Conservation (phyloP, 2,888 invertebrate species). For the Agrochola lota region DNA sequence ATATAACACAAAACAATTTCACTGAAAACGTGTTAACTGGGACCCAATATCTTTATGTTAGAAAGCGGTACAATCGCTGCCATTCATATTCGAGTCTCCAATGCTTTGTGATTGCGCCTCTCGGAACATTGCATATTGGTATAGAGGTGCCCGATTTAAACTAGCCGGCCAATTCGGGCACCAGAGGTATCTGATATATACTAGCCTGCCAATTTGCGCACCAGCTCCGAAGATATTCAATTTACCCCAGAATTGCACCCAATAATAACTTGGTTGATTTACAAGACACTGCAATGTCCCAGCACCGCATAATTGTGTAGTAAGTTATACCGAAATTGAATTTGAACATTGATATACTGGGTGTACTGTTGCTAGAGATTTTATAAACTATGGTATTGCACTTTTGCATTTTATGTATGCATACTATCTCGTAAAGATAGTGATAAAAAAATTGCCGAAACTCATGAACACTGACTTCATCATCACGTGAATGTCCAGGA, state of each 20-base stretch:
- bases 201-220: conserved; percentile 23
- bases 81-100: conserved; percentile 2
- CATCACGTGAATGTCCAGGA: no score
- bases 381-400: neutral
- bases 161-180: neutral
- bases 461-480: no score
- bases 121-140: conserved; percentile 13
- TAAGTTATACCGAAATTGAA: conserved; percentile 14
- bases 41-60: conserved; percentile 11
- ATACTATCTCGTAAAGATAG: neutral
- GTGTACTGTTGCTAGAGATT: neutral
- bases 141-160: neutral
- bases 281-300: conserved; percentile 29
- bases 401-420: neutral
- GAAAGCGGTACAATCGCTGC: conserved; percentile 5
- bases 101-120: conserved; percentile 33
- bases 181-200: conserved; percentile 8
- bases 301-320: conserved; percentile 12
- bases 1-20: neutral
- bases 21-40: neutral
- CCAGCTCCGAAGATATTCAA: conserved; percentile 41
- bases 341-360: conserved; percentile 3
- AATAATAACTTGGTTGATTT: conserved; percentile 49
- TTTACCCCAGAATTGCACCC: conserved; percentile 45
- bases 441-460: no score